Percentiles rank a stretch among this genome's conserved stretches.
phyloP scores from a whole-genome alignment of 2,888 invertebrate species.

The Heliconius ethilla region DNA sequence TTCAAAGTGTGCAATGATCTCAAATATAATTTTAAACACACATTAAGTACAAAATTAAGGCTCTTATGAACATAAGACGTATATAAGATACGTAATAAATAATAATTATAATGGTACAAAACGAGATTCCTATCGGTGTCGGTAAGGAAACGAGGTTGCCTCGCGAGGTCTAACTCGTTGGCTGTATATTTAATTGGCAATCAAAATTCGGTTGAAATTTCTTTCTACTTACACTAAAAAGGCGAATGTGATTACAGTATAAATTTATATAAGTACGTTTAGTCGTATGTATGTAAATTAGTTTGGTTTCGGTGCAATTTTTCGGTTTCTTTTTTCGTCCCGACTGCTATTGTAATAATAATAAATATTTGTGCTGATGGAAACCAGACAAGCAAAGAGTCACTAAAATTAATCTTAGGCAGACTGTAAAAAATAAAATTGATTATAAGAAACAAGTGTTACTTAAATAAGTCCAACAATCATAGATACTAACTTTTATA shows the following conservation, averaged over 20 bases:
- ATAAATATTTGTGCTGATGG: not conserved
- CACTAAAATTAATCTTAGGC: no score
- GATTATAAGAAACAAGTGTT: no score
- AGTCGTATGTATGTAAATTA: conserved; percentile 18
- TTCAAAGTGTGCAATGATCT: not conserved
- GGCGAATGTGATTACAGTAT: conserved; percentile 15
- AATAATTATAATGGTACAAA: conserved; percentile 48
- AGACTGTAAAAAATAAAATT: no score
- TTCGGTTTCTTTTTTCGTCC: not conserved
- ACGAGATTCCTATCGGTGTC: conserved; percentile 51
- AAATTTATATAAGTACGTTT: not conserved
- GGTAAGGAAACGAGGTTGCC: conserved; percentile 49
- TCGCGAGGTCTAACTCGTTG: conserved; percentile 35
- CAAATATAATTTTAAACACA: not conserved
- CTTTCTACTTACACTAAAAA: conserved; percentile 14
- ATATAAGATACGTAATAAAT: conserved; percentile 34
- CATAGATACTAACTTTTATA: no score
- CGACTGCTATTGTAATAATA: not conserved
- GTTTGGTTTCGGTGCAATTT: not conserved
- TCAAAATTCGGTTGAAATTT: conserved; percentile 11
- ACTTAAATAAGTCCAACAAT: no score
- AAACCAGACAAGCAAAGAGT: not conserved
- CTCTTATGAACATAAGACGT: not conserved
- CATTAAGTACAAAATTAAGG: conserved; percentile 26
- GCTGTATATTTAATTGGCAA: conserved; percentile 33